phyloP scores from a whole-genome alignment of 1,140 invertebrate species.

The Drosophila micromelanica region DNA sequence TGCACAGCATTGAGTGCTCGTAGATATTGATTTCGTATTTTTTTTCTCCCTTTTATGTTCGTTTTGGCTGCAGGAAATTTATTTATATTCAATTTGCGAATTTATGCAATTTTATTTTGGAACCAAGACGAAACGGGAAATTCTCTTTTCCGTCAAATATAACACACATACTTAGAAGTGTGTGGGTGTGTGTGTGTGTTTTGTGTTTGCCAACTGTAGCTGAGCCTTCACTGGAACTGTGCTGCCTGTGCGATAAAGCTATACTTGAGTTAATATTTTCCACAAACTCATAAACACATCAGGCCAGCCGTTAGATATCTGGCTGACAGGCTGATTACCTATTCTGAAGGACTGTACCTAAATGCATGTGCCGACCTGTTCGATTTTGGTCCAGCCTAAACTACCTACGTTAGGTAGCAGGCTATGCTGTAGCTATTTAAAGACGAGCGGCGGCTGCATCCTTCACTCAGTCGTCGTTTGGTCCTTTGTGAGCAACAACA shows the following conservation, averaged over 20 bases:
- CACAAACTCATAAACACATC: slow-evolving; percentile 76
- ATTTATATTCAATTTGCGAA: slow-evolving; percentile 80
- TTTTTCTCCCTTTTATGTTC: slow-evolving; percentile 35
- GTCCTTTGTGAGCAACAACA: slow-evolving; percentile 30
- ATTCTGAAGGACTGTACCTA: slow-evolving; percentile 54
- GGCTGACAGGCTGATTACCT: slow-evolving; percentile 50
- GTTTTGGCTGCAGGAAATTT: slow-evolving; percentile 73
- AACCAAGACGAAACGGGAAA: slow-evolving; percentile 47
- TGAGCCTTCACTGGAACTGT: slow-evolving; percentile 20
- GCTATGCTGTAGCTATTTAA: slow-evolving; percentile 40
- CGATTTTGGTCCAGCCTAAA: background rate
- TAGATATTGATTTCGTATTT: slow-evolving; percentile 57
- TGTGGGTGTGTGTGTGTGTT: slow-evolving; percentile 1
- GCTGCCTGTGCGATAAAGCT: slow-evolving; percentile 45
- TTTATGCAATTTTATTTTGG: slow-evolving; percentile 59
- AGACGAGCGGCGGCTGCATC: slow-evolving; percentile 3
- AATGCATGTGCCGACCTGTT: slow-evolving; percentile 12
- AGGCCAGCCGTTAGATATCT: slow-evolving; percentile 11
- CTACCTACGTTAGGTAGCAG: slow-evolving; percentile 48
- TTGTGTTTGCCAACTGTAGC: slow-evolving; percentile 28
- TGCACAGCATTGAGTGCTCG: slow-evolving; percentile 41
- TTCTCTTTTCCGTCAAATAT: slow-evolving; percentile 55
- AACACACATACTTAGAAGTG: background rate
- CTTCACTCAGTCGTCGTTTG: slow-evolving; percentile 62
- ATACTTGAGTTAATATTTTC: slow-evolving; percentile 59